These are phyloP conservation scores for Urocyon cinereoargenteus DNA, from an alignment of 2,797 vertebrate species.

Conservation along the genomic window DNA sequence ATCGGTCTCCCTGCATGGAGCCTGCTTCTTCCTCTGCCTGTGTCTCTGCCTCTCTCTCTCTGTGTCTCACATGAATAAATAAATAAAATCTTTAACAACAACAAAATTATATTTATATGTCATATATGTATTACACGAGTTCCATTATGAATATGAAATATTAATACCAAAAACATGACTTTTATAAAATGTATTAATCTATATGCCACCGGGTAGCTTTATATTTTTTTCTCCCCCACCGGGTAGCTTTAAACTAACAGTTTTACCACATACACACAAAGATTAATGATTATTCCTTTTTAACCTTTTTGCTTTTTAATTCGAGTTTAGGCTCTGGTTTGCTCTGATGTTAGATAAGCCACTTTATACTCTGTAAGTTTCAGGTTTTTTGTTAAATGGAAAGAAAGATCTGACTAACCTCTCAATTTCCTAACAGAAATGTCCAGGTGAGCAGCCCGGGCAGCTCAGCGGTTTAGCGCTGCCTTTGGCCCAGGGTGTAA, in stretches of 20 bases:
- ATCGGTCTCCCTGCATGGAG: too few species aligned
- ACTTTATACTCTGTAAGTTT: background rate
- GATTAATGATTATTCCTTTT: background rate
- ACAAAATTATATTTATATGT: background rate
- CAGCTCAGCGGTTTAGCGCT: too few species aligned
- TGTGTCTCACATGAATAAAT: too few species aligned
- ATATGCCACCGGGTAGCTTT: background rate
- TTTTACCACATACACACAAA: background rate
- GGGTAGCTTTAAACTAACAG: background rate
- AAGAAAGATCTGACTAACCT: background rate
- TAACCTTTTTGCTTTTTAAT: slow-evolving; percentile 23
- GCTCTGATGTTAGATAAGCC: background rate
- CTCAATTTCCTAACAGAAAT: background rate
- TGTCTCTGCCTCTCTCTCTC: too few species aligned
- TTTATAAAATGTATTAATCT: slow-evolving; percentile 22
- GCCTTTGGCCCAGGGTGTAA: too few species aligned
- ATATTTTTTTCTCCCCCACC: too few species aligned
- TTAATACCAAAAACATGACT: background rate
- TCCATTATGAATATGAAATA: background rate
- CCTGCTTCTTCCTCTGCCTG: too few species aligned
- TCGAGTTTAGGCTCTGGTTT: background rate
- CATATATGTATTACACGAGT: background rate
- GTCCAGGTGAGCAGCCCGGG: background rate
- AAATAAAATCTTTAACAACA: too few species aligned
- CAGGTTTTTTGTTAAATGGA: slow-evolving; percentile 8